Percentiles rank a stretch among this genome's conserved stretches.
phyloP scores from a whole-genome alignment of 2,113 vertebrate genomes.

The Cyanoderma ruficeps region DNA sequence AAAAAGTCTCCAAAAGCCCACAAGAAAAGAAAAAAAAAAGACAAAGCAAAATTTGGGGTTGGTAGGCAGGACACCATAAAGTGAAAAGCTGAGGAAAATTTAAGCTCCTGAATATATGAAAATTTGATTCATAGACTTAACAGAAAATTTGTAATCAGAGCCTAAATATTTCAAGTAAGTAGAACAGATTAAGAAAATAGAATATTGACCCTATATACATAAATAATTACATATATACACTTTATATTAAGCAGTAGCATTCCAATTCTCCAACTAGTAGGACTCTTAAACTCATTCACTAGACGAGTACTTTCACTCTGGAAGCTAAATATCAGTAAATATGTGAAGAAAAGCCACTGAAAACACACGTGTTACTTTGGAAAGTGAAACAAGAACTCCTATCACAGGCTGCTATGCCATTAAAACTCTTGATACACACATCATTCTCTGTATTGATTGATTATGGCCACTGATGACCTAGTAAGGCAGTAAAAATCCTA shows the following conservation, averaged over 20 bases:
- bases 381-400: not conserved
- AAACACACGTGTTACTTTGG: not conserved
- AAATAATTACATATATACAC: not conserved
- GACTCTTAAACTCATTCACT: not conserved
- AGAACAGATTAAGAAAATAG: not conserved
- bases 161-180: not conserved
- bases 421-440: not conserved
- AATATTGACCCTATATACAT: not conserved
- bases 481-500: not conserved
- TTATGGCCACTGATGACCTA: not conserved
- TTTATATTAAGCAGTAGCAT: not conserved
- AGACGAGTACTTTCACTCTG: not conserved
- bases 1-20: not conserved
- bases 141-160: not conserved
- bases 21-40: not conserved
- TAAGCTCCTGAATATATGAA: not conserved
- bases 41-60: not conserved
- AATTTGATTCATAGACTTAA: not conserved
- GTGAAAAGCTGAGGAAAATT: not conserved
- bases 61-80: accelerated
- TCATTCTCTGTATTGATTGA: not conserved
- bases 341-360: not conserved
- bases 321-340: not conserved
- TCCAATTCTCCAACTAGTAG: not conserved
- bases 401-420: not conserved